Conservation (phyloP, 2,888 invertebrate genomes). For the Agrochola circellaris region DNA sequence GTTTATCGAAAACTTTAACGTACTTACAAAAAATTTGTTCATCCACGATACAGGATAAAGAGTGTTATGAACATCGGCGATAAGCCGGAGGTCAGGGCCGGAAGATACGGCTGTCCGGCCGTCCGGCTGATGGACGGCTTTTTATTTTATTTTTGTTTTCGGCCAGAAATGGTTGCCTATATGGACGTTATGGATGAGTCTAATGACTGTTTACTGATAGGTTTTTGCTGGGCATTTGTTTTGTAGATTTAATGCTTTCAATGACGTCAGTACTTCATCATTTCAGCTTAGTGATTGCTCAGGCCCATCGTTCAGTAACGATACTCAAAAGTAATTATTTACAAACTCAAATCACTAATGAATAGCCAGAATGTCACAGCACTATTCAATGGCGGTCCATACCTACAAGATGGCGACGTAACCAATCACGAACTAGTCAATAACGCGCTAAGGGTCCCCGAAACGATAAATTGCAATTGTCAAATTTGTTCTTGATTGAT, state of each 20-base stretch:
- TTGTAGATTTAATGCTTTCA: slow-evolving; percentile 7
- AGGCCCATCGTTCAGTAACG: neutral
- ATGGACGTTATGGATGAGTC: slow-evolving; percentile 33
- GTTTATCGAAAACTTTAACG: slow-evolving; percentile 43
- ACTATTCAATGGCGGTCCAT: neutral
- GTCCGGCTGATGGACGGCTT: slow-evolving; percentile 30
- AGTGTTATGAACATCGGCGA: slow-evolving; percentile 61
- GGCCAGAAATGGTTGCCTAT: slow-evolving; percentile 27
- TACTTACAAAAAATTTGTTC: slow-evolving; percentile 62
- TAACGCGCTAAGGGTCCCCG: too few species aligned
- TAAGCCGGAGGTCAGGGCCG: slow-evolving; percentile 64
- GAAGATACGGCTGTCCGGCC: slow-evolving; percentile 35
- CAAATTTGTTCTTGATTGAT: too few species aligned
- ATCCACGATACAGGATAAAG: slow-evolving; percentile 61
- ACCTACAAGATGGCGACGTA: too few species aligned
- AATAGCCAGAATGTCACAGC: neutral
- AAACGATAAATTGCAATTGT: neutral
- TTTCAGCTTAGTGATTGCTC: neutral
- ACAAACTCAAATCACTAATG: neutral
- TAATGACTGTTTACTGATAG: slow-evolving; percentile 53
- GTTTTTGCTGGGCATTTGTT: slow-evolving; percentile 26
- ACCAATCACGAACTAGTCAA: neutral
- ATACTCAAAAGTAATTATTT: neutral
- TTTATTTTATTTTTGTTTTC: slow-evolving; percentile 33
- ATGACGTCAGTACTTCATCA: slow-evolving; percentile 12